Percentiles rank a stretch among this genome's conserved stretches.
Conservation (phyloP, 1,140 invertebrate species). For the Leptinotarsa texana region DNA sequence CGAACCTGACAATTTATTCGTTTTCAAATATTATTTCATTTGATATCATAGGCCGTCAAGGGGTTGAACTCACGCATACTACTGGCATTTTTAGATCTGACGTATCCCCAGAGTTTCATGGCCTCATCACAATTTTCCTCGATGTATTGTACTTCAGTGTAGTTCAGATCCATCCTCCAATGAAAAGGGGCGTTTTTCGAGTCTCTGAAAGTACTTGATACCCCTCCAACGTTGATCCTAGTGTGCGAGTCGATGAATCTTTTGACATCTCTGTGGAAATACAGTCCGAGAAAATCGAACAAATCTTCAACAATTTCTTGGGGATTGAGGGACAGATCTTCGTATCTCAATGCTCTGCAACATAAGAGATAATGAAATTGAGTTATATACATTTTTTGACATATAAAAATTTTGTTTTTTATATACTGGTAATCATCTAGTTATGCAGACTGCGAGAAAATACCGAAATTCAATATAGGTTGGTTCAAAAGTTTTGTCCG, state of each 20-base stretch:
- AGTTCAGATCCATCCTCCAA: constrained; percentile 77
- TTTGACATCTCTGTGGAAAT: constrained; percentile 70
- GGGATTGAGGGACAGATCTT: constrained; percentile 80
- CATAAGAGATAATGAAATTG: background rate
- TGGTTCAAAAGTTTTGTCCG: too few relatives aligned
- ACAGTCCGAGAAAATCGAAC: constrained; percentile 75
- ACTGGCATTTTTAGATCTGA: constrained; percentile 58
- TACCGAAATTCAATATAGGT: too few relatives aligned
- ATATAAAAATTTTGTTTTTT: too few relatives aligned
- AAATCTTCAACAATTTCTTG: constrained; percentile 72
- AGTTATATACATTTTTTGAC: too few relatives aligned
- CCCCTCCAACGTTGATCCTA: constrained; percentile 74
- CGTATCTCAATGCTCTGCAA: constrained; percentile 77
- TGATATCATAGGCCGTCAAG: constrained; percentile 55
- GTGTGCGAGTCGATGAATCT: constrained; percentile 81
- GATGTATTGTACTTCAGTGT: constrained; percentile 67
- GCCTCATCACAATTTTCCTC: constrained; percentile 71
- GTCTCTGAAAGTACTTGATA: constrained; percentile 82
- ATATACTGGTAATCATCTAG: too few relatives aligned
- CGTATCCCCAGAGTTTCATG: constrained; percentile 83
- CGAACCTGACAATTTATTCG: background rate
- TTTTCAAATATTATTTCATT: constrained; percentile 6
- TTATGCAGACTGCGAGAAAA: too few relatives aligned
- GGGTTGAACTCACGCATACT: constrained; percentile 64
- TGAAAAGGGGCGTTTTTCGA: constrained; percentile 82